Conservation (phyloP, 2,888 invertebrate genomes). For the Xiphydria camelus region DNA sequence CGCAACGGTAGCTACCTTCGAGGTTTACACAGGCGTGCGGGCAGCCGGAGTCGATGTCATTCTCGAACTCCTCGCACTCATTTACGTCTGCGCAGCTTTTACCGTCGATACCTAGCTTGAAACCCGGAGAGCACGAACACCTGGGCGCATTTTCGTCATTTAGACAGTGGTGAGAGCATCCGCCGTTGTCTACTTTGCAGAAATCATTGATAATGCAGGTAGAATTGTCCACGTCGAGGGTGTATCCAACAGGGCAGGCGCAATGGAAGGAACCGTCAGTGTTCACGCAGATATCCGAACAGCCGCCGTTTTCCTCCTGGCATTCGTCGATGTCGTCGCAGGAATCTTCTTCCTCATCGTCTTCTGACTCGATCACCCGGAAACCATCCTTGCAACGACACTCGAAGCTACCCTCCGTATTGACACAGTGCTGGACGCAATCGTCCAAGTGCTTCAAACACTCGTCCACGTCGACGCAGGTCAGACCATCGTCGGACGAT, state of each 20-base stretch:
- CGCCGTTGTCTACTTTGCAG: conserved; percentile 45
- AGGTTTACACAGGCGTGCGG: conserved; percentile 61
- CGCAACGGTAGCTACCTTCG: conserved; percentile 61
- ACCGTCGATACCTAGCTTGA: conserved; percentile 45
- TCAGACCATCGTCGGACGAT: conserved; percentile 48
- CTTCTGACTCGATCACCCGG: conserved; percentile 48
- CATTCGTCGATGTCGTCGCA: conserved; percentile 60
- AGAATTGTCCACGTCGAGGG: conserved; percentile 36
- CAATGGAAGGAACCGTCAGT: conserved; percentile 58
- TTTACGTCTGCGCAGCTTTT: conserved; percentile 52
- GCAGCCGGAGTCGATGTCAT: conserved; percentile 49
- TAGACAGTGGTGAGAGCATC: conserved; percentile 60
- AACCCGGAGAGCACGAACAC: conserved; percentile 63
- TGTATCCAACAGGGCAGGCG: conserved; percentile 54
- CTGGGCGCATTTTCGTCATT: conserved; percentile 57
- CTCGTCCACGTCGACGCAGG: conserved; percentile 57
- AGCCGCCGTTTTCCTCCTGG: conserved; percentile 60
- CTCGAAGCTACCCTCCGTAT: conserved; percentile 52
- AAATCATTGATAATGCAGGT: conserved; percentile 43
- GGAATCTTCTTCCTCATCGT: conserved; percentile 47
- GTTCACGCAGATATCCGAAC: conserved; percentile 60
- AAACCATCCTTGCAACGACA: conserved; percentile 35
- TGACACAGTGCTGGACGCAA: conserved; percentile 57
- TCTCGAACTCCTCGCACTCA: conserved; percentile 51
- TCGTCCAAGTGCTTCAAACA: conserved; percentile 49